Conservation (phyloP, 1,140 invertebrate species). For the Nymphalis io region DNA sequence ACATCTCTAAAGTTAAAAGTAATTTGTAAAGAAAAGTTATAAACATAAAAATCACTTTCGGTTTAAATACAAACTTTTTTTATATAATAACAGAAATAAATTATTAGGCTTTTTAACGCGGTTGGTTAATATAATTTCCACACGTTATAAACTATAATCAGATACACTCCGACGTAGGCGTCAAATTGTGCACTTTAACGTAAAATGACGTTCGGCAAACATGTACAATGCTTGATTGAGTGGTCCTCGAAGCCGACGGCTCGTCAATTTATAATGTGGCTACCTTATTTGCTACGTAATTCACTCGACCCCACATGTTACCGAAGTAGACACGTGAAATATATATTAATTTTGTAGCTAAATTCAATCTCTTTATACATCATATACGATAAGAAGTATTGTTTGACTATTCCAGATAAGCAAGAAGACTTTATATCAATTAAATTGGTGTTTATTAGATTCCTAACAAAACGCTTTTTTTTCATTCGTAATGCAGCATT, state of each 20-base stretch:
- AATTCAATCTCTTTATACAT: background rate
- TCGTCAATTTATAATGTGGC: constrained; percentile 32
- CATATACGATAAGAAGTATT: too few relatives aligned
- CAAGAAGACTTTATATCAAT: too few relatives aligned
- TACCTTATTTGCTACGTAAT: constrained; percentile 26
- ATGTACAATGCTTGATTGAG: constrained; percentile 19
- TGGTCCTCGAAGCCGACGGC: constrained; percentile 22
- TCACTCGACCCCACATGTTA: constrained; percentile 7
- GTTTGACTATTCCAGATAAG: too few relatives aligned
- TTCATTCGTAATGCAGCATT: too few relatives aligned
- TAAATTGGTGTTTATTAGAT: too few relatives aligned
- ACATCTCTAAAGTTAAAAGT: too few relatives aligned
- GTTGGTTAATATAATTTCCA: background rate
- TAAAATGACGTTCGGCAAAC: constrained; percentile 10
- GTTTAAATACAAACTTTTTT: too few relatives aligned
- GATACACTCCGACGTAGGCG: background rate
- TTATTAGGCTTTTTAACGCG: background rate
- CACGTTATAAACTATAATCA: background rate
- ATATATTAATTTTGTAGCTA: background rate
- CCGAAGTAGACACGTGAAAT: background rate
- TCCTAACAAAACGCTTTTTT: too few relatives aligned
- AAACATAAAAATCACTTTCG: too few relatives aligned
- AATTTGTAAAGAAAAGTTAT: too few relatives aligned
- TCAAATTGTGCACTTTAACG: constrained; percentile 9
- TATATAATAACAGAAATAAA: too few relatives aligned